Conservation (phyloP, 2,113 vertebrate genomes). For the Clarias magur region DNA sequence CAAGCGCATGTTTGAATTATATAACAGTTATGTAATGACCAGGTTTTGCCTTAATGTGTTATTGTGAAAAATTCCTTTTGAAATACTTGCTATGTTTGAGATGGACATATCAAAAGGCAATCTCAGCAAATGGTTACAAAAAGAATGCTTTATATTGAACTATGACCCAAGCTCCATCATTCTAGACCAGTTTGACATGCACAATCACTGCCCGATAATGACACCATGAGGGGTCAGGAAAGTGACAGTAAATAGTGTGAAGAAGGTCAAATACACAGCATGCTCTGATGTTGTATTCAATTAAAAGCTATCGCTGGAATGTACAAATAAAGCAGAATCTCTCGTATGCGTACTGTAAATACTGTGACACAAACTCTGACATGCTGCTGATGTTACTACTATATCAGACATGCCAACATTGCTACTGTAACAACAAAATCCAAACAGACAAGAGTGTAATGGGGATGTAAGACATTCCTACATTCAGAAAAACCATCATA, state of each 20-base stretch:
- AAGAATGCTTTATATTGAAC: slow-evolving; percentile 11
- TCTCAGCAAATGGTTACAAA: background rate
- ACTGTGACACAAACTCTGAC: background rate
- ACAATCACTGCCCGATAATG: slow-evolving; percentile 38
- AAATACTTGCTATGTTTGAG: background rate
- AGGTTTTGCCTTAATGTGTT: background rate
- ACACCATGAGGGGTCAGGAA: slow-evolving; percentile 39
- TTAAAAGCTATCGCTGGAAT: background rate
- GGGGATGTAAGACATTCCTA: no score
- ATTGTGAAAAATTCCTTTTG: background rate
- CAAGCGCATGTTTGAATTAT: slow-evolving; percentile 39
- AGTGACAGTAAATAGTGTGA: slow-evolving; percentile 15
- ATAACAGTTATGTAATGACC: slow-evolving; percentile 36
- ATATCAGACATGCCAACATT: background rate
- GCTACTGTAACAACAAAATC: background rate
- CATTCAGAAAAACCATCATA: background rate
- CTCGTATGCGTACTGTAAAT: background rate
- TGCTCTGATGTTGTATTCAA: background rate
- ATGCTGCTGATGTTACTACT: background rate
- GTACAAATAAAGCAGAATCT: background rate
- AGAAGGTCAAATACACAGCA: slow-evolving; percentile 43
- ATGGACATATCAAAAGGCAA: background rate
- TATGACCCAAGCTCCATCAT: background rate
- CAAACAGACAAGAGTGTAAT: background rate
- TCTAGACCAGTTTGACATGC: background rate